Evolutionary conservation across 2,113 vertebrate species (phyloP).

Genomic region (Ellobius talpinus): DNA sequence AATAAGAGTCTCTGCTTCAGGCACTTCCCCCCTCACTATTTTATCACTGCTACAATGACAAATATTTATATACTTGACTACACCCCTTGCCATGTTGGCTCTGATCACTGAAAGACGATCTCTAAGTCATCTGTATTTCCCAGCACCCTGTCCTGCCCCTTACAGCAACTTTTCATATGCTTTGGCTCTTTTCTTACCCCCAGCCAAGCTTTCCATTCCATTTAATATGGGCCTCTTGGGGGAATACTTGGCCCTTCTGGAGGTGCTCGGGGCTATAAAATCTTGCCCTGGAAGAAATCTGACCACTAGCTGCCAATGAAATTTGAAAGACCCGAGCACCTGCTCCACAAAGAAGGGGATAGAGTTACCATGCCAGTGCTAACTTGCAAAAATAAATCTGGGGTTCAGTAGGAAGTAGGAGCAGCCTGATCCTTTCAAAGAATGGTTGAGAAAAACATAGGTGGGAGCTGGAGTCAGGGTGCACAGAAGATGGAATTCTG

Average conservation of each 20-base stretch:
- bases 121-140: not conserved
- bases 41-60: not conserved
- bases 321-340: slow-evolving; percentile 69
- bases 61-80: not conserved
- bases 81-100: not conserved
- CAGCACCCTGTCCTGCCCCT: not conserved
- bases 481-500: slow-evolving; percentile 32
- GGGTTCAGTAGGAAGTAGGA: slow-evolving; percentile 54
- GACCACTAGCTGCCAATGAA: slow-evolving; percentile 50
- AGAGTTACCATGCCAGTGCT: slow-evolving; percentile 64
- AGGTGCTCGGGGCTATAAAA: slow-evolving; percentile 7
- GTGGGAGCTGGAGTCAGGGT: not conserved
- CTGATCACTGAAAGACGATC: slow-evolving; percentile 29
- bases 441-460: slow-evolving; percentile 63
- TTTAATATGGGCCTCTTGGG: not conserved
- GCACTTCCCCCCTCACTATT: not conserved
- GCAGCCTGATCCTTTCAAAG: slow-evolving; percentile 69
- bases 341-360: slow-evolving; percentile 61
- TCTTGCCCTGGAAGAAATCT: slow-evolving; percentile 65
- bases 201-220: slow-evolving; percentile 58
- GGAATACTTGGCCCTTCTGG: slow-evolving; percentile 13
- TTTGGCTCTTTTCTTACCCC: slow-evolving; percentile 47
- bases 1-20: slow-evolving; percentile 39
- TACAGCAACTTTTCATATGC: not conserved
- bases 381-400: slow-evolving; percentile 74